A percentile compares a stretch with the other conserved stretches of the same genome.
Conservation (phyloP, 2,797 vertebrate genomes). For the Notolabrus celidotus region DNA sequence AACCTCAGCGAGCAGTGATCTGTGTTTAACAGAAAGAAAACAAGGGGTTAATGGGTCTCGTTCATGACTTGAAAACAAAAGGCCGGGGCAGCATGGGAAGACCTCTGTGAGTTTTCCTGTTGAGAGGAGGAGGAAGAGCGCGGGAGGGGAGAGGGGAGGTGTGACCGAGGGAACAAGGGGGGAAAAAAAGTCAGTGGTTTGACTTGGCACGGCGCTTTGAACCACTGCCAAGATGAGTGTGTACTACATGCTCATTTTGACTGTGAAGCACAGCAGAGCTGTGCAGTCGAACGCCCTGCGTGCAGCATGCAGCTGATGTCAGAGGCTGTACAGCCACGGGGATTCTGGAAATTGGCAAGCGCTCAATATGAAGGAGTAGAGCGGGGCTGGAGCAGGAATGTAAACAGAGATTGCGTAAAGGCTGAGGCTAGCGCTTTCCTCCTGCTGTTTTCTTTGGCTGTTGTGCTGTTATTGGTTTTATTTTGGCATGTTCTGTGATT, state of each 20-base stretch:
- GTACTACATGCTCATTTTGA: conserved; percentile 68
- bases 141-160: conserved; percentile 36
- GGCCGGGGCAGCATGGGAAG: conserved; percentile 37
- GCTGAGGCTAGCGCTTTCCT: conserved; percentile 60
- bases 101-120: conserved; percentile 58
- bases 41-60: conserved; percentile 35
- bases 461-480: conserved; percentile 24
- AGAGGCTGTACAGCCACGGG: conserved; percentile 72
- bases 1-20: conserved; percentile 22
- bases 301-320: conserved; percentile 73
- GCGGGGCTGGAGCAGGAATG: conserved; percentile 75
- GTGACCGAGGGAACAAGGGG: conserved; percentile 53
- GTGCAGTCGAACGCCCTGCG: conserved; percentile 69
- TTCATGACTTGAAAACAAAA: conserved; percentile 57
- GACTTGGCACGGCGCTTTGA: conserved; percentile 65
- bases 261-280: conserved; percentile 55
- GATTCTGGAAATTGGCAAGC: conserved; percentile 78
- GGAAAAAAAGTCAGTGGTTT: conserved; percentile 45
- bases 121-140: conserved; percentile 31
- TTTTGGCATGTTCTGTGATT: conserved; percentile 7
- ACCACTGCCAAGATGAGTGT: conserved; percentile 69
- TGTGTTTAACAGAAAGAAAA: conserved; percentile 54
- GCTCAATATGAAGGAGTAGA: conserved; percentile 60
- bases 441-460: conserved; percentile 20
- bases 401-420: conserved; percentile 85